Percentiles rank a stretch among this genome's conserved stretches.
Evolutionary conservation across 1,140 invertebrate genomes (phyloP).

Genomic region (Caenorhabditis remanei): DNA sequence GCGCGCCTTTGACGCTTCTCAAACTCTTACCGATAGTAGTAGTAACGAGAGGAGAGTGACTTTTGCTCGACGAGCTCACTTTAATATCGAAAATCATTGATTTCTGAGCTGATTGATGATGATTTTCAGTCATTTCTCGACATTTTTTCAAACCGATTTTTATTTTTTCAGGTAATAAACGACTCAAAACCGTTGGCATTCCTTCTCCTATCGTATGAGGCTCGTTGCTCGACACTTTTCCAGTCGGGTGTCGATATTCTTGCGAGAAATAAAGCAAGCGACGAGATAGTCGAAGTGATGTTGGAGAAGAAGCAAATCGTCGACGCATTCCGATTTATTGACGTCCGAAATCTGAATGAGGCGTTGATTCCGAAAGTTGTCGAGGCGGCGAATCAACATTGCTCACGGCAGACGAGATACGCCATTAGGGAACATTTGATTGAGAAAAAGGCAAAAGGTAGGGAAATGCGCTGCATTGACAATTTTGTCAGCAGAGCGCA

Average conservation of each 20-base stretch:
- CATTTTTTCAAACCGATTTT: not conserved
- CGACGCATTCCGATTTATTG: slow-evolving; percentile 49
- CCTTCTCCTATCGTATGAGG: slow-evolving; percentile 35
- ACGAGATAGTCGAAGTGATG: slow-evolving; percentile 55
- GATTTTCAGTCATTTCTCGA: no score
- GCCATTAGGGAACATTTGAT: slow-evolving; percentile 19
- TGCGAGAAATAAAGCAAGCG: slow-evolving; percentile 43
- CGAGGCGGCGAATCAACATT: slow-evolving; percentile 25
- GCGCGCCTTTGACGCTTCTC: no score
- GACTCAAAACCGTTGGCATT: slow-evolving; percentile 53
- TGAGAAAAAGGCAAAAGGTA: slow-evolving; percentile 36
- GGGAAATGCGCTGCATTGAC: not conserved
- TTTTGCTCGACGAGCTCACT: slow-evolving; percentile 14
- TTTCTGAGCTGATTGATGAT: slow-evolving; percentile 50
- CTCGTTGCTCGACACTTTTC: slow-evolving; percentile 3
- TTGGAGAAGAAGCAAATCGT: slow-evolving; percentile 48
- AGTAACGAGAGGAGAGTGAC: slow-evolving; percentile 24
- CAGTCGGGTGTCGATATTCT: slow-evolving; percentile 40
- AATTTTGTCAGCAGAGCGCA: no score
- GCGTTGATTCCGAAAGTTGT: slow-evolving; percentile 36
- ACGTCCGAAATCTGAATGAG: slow-evolving; percentile 25
- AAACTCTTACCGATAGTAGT: slow-evolving; percentile 41
- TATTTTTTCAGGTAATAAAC: slow-evolving; percentile 10
- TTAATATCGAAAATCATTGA: slow-evolving; percentile 8
- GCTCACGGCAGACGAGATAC: slow-evolving; percentile 9